phyloP scores from a whole-genome alignment of 2,797 vertebrate species.

The Pelochelys cantorii region DNA sequence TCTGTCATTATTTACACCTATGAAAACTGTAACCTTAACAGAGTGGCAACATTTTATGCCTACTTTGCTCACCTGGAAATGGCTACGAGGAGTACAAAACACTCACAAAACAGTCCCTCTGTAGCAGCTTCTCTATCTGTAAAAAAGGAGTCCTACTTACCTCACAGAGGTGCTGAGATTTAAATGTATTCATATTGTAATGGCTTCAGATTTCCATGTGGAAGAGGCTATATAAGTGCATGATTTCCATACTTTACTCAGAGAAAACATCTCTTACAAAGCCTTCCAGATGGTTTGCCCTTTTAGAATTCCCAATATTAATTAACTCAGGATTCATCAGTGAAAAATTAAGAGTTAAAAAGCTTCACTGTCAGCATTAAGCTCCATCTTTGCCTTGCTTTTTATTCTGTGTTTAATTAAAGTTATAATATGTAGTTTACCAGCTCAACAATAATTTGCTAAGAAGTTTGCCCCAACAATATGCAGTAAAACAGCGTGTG shows the following conservation, averaged over 20 bases:
- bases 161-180: slow-evolving; percentile 2
- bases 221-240: slow-evolving; percentile 7
- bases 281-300: slow-evolving; percentile 60
- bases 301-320: fast-evolving
- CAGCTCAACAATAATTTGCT: not conserved
- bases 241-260: slow-evolving; percentile 62
- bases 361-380: not conserved
- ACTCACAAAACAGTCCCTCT: not conserved
- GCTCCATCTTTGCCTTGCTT: not conserved
- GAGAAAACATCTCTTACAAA: slow-evolving; percentile 58
- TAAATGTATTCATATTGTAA: not conserved
- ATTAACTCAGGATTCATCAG: slow-evolving; percentile 34
- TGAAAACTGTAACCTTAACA: not conserved
- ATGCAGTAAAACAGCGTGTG: not conserved
- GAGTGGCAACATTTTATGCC: not conserved
- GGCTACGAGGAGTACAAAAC: not conserved
- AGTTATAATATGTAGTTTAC: not conserved
- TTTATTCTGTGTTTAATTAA: not conserved
- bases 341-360: not conserved
- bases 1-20: slow-evolving; percentile 7
- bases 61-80: not conserved
- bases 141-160: slow-evolving; percentile 47
- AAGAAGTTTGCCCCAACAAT: not conserved
- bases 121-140: slow-evolving; percentile 51
- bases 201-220: slow-evolving; percentile 43